phyloP scores from a whole-genome alignment of 2,113 vertebrate species.

The Probosciger aterrimus region DNA sequence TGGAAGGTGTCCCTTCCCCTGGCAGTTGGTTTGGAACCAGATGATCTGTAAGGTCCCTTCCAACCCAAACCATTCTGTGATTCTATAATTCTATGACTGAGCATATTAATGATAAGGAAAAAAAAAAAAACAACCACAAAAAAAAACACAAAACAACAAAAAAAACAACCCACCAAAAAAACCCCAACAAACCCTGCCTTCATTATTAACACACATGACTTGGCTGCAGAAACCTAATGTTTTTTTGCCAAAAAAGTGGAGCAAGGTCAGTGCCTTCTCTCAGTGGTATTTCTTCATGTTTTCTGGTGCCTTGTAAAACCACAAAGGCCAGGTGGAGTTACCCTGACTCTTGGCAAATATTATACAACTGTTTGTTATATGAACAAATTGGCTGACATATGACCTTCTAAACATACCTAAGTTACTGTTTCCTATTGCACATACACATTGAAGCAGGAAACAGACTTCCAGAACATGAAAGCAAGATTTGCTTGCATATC shows the following conservation, averaged over 20 bases:
- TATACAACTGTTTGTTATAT: neutral
- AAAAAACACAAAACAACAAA: too few relatives aligned
- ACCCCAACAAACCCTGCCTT: neutral
- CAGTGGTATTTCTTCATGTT: neutral
- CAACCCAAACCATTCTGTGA: neutral
- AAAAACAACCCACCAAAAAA: neutral
- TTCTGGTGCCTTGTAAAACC: neutral
- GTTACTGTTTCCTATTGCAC: neutral
- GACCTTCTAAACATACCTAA: neutral
- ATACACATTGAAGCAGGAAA: neutral
- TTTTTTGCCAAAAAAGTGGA: neutral
- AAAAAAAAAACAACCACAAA: neutral
- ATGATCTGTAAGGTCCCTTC: neutral
- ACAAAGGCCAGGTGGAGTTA: neutral
- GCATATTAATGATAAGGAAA: neutral
- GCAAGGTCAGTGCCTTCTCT: neutral
- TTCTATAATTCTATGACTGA: neutral
- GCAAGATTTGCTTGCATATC: neutral
- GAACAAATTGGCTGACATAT: neutral
- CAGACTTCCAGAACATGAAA: conserved; percentile 4
- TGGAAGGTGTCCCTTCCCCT: neutral
- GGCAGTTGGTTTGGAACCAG: neutral
- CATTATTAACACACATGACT: neutral
- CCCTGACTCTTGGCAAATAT: neutral
- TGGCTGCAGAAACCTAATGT: neutral